Evolutionary conservation across 2,888 invertebrate genomes (phyloP), one percentile per base, ranked within the genome.

Genomic region (Eupithecia vulgata): DNA sequence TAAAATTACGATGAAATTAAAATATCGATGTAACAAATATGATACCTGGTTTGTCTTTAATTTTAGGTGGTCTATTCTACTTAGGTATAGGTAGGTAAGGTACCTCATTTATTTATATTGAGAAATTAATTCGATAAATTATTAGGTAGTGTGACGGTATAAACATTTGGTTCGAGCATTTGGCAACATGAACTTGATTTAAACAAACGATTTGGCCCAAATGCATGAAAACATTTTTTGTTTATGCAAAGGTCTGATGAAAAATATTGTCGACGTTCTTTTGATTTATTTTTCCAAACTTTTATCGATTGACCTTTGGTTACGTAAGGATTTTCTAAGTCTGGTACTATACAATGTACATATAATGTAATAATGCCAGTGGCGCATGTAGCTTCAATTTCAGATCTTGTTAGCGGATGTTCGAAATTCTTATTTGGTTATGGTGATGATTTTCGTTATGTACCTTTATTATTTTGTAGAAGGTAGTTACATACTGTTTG

Each of bases 1-100:
- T 94, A 94, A 94, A 92, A 93, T 93, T 94, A 94, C 92, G 93
- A 93, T 93, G 93, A 94, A 94, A 94, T 94, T 94, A 94, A 94
- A 92, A 91, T 94, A 94, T 94, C 89, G 94, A 94, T 94, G 94
- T 94, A 94, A 94, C 91, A 93, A 80, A 90, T 91, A 90, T 76
- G 83, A 78, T 77, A 84, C 87, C 25, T 91, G 86, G 90, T 93
- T 94, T 90, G 83, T 90, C 91, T 92, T 86, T 61, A 68, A n/a
- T 35, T 65, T 65, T 42, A 65, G 25, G 62, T 37, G 34, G 17
- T 61, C 15, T 59, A 6, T 52, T 57, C 13, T 52, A 21, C n/a
- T n/a, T 30, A 30, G 30, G 17, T 25, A 6, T 59, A 15, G 13
- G 34, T 34, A n/a, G n/a, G n/a, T n/a, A n/a, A n/a, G n/a, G n/a